A percentile compares a stretch with the other conserved stretches of the same genome.
These are phyloP conservation scores for Protonibea diacanthus DNA, from an alignment of 2,797 vertebrate genomes.

Conservation along the genomic window DNA sequence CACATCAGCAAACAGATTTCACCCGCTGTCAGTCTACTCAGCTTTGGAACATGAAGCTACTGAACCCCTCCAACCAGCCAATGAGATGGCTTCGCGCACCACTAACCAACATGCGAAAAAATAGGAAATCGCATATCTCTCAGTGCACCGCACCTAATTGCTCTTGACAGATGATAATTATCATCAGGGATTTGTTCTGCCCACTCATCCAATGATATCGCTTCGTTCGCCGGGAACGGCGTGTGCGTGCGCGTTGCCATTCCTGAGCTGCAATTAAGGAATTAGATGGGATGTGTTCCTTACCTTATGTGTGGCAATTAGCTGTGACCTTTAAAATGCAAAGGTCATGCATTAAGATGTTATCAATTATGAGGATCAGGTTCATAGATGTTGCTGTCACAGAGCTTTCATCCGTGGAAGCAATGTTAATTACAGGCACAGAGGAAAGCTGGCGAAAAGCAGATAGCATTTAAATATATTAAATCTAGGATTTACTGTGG, in stretches of 20 bases:
- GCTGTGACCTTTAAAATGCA: constrained; percentile 79
- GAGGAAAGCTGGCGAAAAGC: constrained; percentile 8
- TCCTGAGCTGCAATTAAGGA: constrained; percentile 78
- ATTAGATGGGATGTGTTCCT: constrained; percentile 80
- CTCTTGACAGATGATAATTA: constrained; percentile 83
- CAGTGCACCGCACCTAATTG: constrained; percentile 77
- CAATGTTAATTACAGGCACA: constrained; percentile 66
- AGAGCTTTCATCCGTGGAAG: constrained; percentile 68
- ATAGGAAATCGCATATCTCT: constrained; percentile 71
- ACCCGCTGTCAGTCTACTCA: constrained; percentile 61
- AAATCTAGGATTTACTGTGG: constrained; percentile 3
- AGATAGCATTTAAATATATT: constrained; percentile 39
- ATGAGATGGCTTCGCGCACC: constrained; percentile 57
- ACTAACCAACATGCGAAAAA: constrained; percentile 59
- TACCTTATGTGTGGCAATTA: constrained; percentile 82
- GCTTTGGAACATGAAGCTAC: constrained; percentile 47
- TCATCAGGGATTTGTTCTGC: constrained; percentile 78
- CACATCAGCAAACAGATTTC: constrained; percentile 70
- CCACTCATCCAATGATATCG: constrained; percentile 72
- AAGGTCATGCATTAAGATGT: constrained; percentile 84
- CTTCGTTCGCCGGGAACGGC: constrained; percentile 43
- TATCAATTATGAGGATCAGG: constrained; percentile 80
- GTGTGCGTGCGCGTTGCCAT: constrained; percentile 39
- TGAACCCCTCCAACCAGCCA: constrained; percentile 54
- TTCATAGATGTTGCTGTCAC: constrained; percentile 73